Base-by-base conservation (phyloP, 1,140 invertebrate species). In the Bombus confusus region DNA sequence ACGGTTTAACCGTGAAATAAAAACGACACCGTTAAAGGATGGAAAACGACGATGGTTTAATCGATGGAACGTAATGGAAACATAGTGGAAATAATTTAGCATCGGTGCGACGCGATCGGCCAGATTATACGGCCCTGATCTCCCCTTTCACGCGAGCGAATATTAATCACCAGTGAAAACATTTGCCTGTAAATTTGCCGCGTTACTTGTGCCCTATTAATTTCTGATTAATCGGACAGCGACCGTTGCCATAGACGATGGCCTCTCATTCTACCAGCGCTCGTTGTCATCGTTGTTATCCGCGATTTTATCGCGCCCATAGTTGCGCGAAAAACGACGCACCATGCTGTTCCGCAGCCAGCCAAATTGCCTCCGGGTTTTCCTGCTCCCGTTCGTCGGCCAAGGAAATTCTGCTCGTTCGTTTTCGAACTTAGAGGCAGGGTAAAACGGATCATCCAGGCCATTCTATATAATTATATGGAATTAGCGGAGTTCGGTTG, bases 131-230 rank as follows among this genome's bases (percentile, higher is more conserved):
- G 39, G 18, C 28, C 15, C 41, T 18, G 59, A 64, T 34, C 72
- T 12, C 71, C 57, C 41, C 15, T 47, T 69, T 77, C 43, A 22
- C 43, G 47, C 28, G 12, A 9, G 18, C 22, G 62, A 57, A 78
- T 83, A 78, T 83, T 83, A 83, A 83, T 83, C 74, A 77, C 73
- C 73, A 15, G 57, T 22, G 81, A 77, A 83, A 83, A 83, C 66
- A 83, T 83, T 83, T 83, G 62, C 81, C 43, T 77, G 72, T 77
- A 83, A 83, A 83, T 83, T 83, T 78, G 34, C 74, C 81, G 64
- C 74, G 81, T 83, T 83, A 83, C 43, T 78, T 57, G 81, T 76
- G 62, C 74, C 64, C 81, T 78, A 83, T 83, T 83, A 83, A 78
- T 83, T 78, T 57, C 74, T 69, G 81, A 83, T 83, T 78, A 83